Evolutionary conservation across 2,888 invertebrate genomes (phyloP).

Genomic region (Monoplex corrugatus): DNA sequence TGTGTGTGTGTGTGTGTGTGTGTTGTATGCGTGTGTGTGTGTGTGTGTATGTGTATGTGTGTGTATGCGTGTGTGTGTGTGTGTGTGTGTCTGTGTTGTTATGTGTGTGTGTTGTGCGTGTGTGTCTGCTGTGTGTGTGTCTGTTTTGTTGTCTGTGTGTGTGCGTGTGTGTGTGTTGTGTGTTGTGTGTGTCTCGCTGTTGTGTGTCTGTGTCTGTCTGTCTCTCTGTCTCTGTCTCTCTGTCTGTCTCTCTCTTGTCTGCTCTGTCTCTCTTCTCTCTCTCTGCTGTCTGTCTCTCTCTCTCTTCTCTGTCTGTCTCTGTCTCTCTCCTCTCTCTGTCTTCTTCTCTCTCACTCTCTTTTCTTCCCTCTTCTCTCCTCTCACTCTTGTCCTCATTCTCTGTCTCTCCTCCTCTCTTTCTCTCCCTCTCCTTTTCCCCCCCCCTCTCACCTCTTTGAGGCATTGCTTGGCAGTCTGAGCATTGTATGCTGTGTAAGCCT

Average conservation of each 20-base stretch:
- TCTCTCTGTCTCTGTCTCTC: background rate
- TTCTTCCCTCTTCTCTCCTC: background rate
- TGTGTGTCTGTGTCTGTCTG: background rate
- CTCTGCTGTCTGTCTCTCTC: background rate
- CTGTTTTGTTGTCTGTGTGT: background rate
- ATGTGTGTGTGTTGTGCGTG: too few species aligned
- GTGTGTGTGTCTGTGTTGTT: too few species aligned
- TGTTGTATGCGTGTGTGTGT: background rate
- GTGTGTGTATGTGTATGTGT: background rate
- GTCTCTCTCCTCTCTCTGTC: background rate
- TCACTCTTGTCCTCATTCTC: background rate
- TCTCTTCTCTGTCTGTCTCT: background rate
- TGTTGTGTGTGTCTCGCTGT: background rate
- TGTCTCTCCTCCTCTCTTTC: background rate
- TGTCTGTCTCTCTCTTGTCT: background rate
- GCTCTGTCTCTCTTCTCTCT: background rate
- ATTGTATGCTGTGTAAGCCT: too few species aligned
- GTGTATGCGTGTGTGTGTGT: background rate
- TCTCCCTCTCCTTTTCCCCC: background rate
- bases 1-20: background rate
- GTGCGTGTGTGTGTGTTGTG: background rate
- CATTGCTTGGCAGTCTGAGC: too few species aligned
- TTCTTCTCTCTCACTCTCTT: constrained; percentile 16
- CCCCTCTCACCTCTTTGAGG: too few species aligned
- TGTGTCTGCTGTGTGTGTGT: too few species aligned